These are phyloP conservation scores for Aphis craccivora DNA, from an alignment of 1,140 invertebrate species.

Conservation along the genomic window DNA sequence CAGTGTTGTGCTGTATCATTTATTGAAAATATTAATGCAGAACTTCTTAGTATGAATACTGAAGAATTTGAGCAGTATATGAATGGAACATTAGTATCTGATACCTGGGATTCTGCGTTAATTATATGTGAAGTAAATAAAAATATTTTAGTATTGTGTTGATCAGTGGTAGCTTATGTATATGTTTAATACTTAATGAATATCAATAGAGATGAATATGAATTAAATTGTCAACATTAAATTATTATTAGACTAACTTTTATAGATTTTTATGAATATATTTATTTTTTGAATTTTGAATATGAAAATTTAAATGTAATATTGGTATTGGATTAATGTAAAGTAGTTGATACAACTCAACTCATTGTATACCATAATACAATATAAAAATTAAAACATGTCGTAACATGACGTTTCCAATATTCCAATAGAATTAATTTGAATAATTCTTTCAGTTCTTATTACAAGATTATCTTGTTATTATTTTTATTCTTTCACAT, in stretches of 20 bases:
- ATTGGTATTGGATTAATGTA: no score
- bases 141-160: constrained; percentile 31
- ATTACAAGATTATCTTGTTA: no score
- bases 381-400: no score
- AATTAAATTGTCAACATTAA: neutral
- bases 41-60: constrained; percentile 90
- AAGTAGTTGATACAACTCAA: no score
- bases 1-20: constrained; percentile 97
- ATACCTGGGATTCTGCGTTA: constrained; percentile 77
- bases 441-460: no score
- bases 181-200: neutral
- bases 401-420: no score
- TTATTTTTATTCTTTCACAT: no score
- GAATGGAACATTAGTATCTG: constrained; percentile 84
- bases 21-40: constrained; percentile 94
- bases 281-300: no score
- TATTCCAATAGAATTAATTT: no score
- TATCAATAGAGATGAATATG: neutral
- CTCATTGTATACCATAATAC: no score
- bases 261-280: no score
- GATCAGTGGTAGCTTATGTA: neutral
- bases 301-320: no score
- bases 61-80: constrained; percentile 95
- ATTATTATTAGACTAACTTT: neutral
- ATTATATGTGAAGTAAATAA: constrained; percentile 75